Evolutionary conservation across 2,113 vertebrate genomes (phyloP), one percentile per base, ranked within the genome.

Genomic region (Pseudopodoces humilis): DNA sequence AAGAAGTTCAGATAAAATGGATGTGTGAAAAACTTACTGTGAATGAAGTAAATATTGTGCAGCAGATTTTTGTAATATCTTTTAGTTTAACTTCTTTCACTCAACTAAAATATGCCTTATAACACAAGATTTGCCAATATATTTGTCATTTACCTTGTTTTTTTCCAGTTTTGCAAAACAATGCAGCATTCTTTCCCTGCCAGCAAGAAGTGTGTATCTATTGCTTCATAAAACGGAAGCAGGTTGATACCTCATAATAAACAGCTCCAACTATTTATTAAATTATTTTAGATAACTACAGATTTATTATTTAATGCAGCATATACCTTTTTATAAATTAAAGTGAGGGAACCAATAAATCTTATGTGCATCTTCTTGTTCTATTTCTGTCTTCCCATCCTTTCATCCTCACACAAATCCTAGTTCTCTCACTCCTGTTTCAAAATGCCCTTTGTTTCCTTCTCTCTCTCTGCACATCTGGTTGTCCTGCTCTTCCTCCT

Each of bases 391-490:
- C 43, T 86, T 41, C 24, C 10, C 15, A 28, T 68, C 72, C 47
- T 59, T 88, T 68, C 35, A 82, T 62, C 18, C 10, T 16, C 11
- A 24, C 39, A 43, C 25, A 67, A 59, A 78, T 84, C 22, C 43
- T 41, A n/a, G 24, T 60, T 84, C 50, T 82, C 53, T 79, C 31
- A 13, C 52, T 92, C 31, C 39, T 41, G 50, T 92, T 95, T 83
- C 74, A 82, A 87, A 95, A 56, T 85, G 82, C 46, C 82, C 55
- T 95, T 95, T 91, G 84, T 95, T 89, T 76, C n/a, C 46, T 39
- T 68, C 43, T 35, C 59, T 39, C 46, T 68, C 21, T 83, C 53
- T 58, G 46, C 88, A 92, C 96, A 96, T 95, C 96, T 97, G 94
- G 88, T 81, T 93, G 85, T 93, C 88, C 68, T 83, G 31, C 43